Conservation (phyloP, 2,113 vertebrate species). For the Dipodomys stephensi region DNA sequence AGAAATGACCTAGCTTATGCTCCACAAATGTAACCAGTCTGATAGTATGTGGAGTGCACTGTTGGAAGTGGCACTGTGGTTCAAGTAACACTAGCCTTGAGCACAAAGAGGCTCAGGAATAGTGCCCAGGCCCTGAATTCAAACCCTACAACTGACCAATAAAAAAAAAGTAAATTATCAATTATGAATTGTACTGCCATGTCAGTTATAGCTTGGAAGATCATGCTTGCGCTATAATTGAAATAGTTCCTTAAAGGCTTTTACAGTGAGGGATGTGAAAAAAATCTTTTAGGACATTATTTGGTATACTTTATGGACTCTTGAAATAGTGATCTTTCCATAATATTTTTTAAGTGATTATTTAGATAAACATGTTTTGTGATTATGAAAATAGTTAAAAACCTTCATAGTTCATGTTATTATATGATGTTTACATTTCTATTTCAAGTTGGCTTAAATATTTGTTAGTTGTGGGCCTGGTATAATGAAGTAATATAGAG, state of each 20-base stretch:
- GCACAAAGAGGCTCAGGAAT: too few relatives aligned
- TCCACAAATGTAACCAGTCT: neutral
- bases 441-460: conserved; percentile 22
- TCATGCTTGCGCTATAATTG: neutral
- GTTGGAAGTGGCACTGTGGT: too few relatives aligned
- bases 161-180: too few relatives aligned
- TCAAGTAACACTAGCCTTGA: too few relatives aligned
- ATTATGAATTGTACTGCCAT: neutral
- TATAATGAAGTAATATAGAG: neutral
- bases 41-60: neutral
- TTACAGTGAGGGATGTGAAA: neutral
- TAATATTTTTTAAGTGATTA: conserved; percentile 37
- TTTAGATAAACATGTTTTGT: conserved; percentile 19
- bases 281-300: too few relatives aligned
- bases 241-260: neutral
- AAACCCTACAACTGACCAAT: too few relatives aligned
- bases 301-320: too few relatives aligned
- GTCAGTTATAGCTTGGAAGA: neutral
- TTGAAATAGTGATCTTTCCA: neutral
- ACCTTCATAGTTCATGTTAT: neutral
- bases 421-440: neutral
- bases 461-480: neutral
- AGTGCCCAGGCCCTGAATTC: too few relatives aligned
- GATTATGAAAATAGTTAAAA: conserved; percentile 51
- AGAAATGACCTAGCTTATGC: neutral